Conservation (phyloP, 1,140 invertebrate species). For the Hermetia illucens region DNA sequence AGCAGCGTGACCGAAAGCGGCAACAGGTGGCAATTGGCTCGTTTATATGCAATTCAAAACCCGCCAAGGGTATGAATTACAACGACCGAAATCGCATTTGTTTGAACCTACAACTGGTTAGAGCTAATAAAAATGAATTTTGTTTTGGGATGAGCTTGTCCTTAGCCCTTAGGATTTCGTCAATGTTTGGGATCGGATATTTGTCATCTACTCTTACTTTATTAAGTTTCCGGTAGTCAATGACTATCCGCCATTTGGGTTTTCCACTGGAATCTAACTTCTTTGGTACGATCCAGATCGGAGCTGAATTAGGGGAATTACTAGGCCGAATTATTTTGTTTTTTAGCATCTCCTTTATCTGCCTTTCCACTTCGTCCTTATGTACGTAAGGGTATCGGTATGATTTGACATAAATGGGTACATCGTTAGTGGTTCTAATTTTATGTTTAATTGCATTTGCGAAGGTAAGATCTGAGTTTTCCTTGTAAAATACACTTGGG, state of each 20-base stretch:
- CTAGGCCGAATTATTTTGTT: constrained; percentile 13
- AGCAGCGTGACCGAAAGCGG: no score
- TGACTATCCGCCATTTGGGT: no score
- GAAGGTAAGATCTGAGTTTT: constrained; percentile 9
- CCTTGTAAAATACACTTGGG: constrained; percentile 12
- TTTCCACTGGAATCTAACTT: constrained; percentile 10
- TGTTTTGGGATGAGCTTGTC: constrained; percentile 8
- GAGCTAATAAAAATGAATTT: constrained; percentile 12
- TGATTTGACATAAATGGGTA: constrained; percentile 12
- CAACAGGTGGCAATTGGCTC: no score
- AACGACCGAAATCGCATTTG: no score
- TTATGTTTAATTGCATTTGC: constrained; percentile 16
- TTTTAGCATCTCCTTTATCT: constrained; percentile 19
- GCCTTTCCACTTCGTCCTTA: constrained; percentile 14
- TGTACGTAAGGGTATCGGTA: constrained; percentile 21
- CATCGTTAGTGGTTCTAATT: constrained; percentile 12
- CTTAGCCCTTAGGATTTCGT: constrained; percentile 7
- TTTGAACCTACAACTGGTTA: no score
- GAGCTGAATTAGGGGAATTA: constrained; percentile 11
- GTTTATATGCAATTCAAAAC: no score
- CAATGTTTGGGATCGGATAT: no score
- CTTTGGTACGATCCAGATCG: constrained; percentile 9
- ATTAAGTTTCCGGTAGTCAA: no score
- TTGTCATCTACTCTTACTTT: no score
- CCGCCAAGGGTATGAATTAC: no score